A percentile compares a stretch with the other conserved stretches of the same genome.
These are phyloP conservation scores for Trinectes maculatus DNA, from an alignment of 2,113 vertebrate genomes.

Conservation along the genomic window DNA sequence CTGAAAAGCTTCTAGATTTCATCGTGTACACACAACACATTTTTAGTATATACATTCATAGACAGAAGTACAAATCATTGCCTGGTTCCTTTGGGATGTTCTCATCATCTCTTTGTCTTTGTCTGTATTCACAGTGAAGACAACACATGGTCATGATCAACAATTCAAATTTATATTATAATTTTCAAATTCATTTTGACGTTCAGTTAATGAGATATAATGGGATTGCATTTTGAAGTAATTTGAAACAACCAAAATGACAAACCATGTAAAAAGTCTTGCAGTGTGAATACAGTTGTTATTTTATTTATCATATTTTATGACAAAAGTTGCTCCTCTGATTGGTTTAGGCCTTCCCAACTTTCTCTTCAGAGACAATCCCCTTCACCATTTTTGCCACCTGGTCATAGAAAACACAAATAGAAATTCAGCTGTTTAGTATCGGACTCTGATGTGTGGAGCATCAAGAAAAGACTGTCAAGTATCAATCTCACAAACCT, in stretches of 20 bases:
- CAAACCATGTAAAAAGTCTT: not conserved
- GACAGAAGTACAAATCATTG: slow-evolving; percentile 50
- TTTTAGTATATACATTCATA: slow-evolving; percentile 71
- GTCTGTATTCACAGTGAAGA: slow-evolving; percentile 18
- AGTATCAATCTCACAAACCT: slow-evolving; percentile 12
- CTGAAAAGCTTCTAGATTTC: slow-evolving; percentile 46
- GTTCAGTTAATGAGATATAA: not conserved
- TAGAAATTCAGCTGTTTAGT: not conserved
- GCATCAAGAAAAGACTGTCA: too few relatives aligned
- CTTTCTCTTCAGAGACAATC: not conserved
- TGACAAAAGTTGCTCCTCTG: not conserved
- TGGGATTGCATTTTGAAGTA: not conserved
- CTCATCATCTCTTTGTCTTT: not conserved
- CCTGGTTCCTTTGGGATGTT: slow-evolving; percentile 26
- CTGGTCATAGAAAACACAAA: slow-evolving; percentile 42
- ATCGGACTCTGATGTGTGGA: too few relatives aligned
- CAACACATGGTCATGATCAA: not conserved
- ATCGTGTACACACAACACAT: slow-evolving; percentile 54
- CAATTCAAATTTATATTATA: not conserved
- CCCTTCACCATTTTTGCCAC: slow-evolving; percentile 27
- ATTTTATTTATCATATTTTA: slow-evolving; percentile 10
- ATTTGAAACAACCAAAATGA: not conserved
- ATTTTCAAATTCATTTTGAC: not conserved
- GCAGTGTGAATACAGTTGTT: slow-evolving; percentile 16
- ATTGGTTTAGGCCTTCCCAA: not conserved